Base-by-base conservation (phyloP, 2,797 vertebrate species). In the Triplophysa bombifrons region DNA sequence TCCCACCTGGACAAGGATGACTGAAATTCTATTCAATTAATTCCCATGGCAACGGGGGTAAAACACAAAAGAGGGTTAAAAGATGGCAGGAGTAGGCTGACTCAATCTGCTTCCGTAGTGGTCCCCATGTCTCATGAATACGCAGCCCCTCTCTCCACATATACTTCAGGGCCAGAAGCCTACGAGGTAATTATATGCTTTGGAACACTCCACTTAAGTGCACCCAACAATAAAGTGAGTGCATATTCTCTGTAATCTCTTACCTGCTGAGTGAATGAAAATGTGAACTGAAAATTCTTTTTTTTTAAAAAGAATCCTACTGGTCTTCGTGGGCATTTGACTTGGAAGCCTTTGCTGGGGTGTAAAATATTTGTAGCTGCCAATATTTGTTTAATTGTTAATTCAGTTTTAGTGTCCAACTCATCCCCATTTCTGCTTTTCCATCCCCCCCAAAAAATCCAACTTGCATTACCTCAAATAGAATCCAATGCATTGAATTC, bases 11-110 rank as follows among this genome's bases (percentile, higher is more conserved):
- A 93, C 93, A 93, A 96, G 95, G 95, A 94, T 95, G 95, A 94
- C 91, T 92, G 94, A 94, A 95, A 96, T 95, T 95, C 93, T 95
- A 95, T 95, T 95, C 94, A 96, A 96, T 96, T 96, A 96, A 95
- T 96, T 96, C 89, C 94, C 95, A 96, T 96, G 94, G 94, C 94
- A 96, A 96, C 95, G 88, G 93, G 90, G 93, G 90, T 92, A 93
- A 94, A 95, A 95, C 94, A 96, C 95, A 95, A 95, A 95, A 93
- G 94, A 93, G 70, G 83, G 82, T 76, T 22, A 25, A 58, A 25
- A 58, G 56, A 58, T 58, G 58, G 34, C 7, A 46, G 93, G 93
- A 90, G 92, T 90, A 89, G 88, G 92, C 94, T 94, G 74, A 94
- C 94, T 90, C 77, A 74, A 72, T 72, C 82, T 71, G 22, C 38